Evolutionary conservation across 2,797 vertebrate species (phyloP), one percentile per base, ranked within the genome.

Genomic region (Apodemus agrarius): DNA sequence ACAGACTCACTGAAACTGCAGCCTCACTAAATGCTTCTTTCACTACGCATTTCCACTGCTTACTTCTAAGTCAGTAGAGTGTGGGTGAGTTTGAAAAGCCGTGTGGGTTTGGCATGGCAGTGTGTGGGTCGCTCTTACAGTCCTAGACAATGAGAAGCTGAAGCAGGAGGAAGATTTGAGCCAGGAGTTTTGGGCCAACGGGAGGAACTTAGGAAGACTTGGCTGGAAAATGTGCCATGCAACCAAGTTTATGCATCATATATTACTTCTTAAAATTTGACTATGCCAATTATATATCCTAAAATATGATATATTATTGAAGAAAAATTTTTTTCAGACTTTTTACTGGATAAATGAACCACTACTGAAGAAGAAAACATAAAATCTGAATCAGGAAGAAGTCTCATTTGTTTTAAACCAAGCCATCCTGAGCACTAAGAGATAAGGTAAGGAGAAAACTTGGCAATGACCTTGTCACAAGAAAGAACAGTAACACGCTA

Each of bases 281-380:
- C 69, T 95, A 46, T 67, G 37, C 76, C 29, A 74, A 80, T 43
- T 37, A 69, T 34, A 69, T 69, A 67, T 26, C 14, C 57, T 93
- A 29, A 88, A 90, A 63, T n/a, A 24, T 76, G 54, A 65, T 11
- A 29, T 37, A 37, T 81, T 84, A 72, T 57, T 37, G 34, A 67
- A 31, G 59, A 49, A 14, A 10, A 11, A 92, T 43, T 0, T 26
- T 26, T 72, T 67, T 72, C n/a, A 61, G 37, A 37, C 4, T 59
- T 92, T 59, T 92, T 92, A 76, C 46, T 87, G 13, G n/a, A 80
- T 95, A 94, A 93, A 90, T 86, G 67, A 92, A 46, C 43, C 37
- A 82, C 46, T 67, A 74, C 43, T 95, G 46, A 67, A 95, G 93
- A 86, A 80, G 12, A 74, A 76, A 93, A 85, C n/a, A 61, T 19